phyloP scores from a whole-genome alignment of 2,797 vertebrate species.

The Notolabrus celidotus region DNA sequence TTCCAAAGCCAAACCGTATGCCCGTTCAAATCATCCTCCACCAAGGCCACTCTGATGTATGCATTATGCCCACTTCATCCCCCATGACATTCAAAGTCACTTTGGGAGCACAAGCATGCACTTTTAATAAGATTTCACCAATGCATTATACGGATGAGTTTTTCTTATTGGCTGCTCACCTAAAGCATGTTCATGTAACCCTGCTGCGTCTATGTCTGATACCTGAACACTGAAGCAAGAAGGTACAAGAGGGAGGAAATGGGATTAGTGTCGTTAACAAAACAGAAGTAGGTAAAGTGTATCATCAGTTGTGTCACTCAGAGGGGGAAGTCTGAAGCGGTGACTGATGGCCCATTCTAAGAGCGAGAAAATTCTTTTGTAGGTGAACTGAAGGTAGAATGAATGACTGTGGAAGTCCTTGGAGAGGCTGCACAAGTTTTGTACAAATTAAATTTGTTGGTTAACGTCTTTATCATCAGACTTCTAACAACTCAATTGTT shows the following conservation, averaged over 20 bases:
- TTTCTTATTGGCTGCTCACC: constrained; percentile 75
- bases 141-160: constrained; percentile 83
- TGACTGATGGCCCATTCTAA: constrained; percentile 14
- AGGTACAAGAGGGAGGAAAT: constrained; percentile 60
- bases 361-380: constrained; percentile 30
- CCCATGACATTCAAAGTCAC: constrained; percentile 81
- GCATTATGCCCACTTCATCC: constrained; percentile 77
- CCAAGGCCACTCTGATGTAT: constrained; percentile 78
- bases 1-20: constrained; percentile 72
- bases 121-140: constrained; percentile 82
- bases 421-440: background rate
- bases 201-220: constrained; percentile 53
- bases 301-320: constrained; percentile 52
- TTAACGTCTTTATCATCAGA: background rate
- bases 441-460: constrained; percentile 6
- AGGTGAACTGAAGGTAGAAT: constrained; percentile 37
- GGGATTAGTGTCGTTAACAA: constrained; percentile 67
- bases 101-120: constrained; percentile 73
- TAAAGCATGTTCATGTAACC: constrained; percentile 63
- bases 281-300: constrained; percentile 51
- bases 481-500: constrained; percentile 2
- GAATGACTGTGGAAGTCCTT: constrained; percentile 33
- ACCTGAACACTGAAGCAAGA: constrained; percentile 53
- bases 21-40: constrained; percentile 72
- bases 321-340: constrained; percentile 38